Evolutionary conservation across 2,113 vertebrate species (phyloP).

Genomic region (Bos indicus): DNA sequence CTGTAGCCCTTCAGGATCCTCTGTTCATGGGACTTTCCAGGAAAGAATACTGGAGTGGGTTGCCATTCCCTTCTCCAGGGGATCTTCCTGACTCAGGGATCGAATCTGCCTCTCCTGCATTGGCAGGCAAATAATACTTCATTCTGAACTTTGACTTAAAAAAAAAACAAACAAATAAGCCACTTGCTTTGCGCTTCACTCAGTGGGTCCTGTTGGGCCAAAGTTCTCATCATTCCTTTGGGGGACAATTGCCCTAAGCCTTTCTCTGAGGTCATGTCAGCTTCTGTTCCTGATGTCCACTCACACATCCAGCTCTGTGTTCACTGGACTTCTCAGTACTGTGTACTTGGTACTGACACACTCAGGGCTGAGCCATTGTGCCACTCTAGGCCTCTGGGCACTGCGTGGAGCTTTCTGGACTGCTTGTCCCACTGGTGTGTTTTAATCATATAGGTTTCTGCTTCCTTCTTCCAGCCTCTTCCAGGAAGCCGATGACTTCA

Average conservation of each 20-base stretch:
- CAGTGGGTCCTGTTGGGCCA: background rate
- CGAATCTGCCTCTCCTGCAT: accelerated
- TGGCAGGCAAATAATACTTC: background rate
- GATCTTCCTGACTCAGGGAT: background rate
- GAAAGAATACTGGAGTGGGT: background rate
- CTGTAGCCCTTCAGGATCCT: background rate
- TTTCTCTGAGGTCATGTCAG: background rate
- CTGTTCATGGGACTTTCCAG: background rate
- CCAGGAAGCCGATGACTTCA: background rate
- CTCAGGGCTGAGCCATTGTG: background rate
- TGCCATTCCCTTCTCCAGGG: background rate
- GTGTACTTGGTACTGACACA: background rate
- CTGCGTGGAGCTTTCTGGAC: background rate
- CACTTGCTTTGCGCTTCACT: background rate
- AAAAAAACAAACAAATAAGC: accelerated
- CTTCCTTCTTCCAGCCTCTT: background rate
- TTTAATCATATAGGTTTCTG: background rate
- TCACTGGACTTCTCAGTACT: background rate
- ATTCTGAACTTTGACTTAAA: background rate
- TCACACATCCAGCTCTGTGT: background rate
- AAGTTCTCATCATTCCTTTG: background rate
- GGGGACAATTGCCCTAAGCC: background rate
- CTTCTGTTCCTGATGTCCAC: background rate
- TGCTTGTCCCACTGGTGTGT: background rate
- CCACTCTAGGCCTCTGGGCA: background rate